Conservation (phyloP, 2,888 invertebrate species). For the Cephalotes varians region DNA sequence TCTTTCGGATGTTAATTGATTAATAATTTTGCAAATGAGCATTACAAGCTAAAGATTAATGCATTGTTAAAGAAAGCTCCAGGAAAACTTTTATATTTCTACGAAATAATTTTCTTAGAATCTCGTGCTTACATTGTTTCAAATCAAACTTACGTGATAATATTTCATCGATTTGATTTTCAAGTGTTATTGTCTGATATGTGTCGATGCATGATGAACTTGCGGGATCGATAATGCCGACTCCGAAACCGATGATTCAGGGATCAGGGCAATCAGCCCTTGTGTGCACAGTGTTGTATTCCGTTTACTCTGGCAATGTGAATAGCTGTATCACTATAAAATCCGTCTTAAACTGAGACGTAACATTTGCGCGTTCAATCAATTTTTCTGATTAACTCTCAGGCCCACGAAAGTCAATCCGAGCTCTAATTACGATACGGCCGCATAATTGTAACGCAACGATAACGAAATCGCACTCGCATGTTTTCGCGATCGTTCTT, state of each 20-base stretch:
- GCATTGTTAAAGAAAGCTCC: neutral
- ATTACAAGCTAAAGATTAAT: neutral
- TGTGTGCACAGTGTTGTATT: constrained; percentile 5
- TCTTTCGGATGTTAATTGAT: neutral
- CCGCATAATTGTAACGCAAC: neutral
- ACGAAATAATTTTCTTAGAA: neutral
- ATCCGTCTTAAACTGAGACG: neutral
- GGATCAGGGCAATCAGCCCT: constrained; percentile 26
- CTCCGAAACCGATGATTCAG: constrained; percentile 26
- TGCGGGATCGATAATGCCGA: constrained; percentile 18
- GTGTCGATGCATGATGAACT: neutral
- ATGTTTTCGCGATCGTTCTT: neutral
- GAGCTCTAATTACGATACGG: neutral
- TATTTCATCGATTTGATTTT: neutral
- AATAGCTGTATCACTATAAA: constrained; percentile 9
- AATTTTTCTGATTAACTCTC: neutral
- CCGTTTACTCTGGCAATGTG: neutral
- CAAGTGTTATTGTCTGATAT: neutral
- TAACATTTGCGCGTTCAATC: neutral
- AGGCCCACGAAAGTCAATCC: neutral
- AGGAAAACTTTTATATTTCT: neutral
- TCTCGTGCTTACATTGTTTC: neutral
- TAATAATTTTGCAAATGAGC: no score
- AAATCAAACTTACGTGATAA: neutral
- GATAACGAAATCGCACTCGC: neutral